Conservation (phyloP, 2,797 vertebrate genomes). For the Craterocephalus amniculus region DNA sequence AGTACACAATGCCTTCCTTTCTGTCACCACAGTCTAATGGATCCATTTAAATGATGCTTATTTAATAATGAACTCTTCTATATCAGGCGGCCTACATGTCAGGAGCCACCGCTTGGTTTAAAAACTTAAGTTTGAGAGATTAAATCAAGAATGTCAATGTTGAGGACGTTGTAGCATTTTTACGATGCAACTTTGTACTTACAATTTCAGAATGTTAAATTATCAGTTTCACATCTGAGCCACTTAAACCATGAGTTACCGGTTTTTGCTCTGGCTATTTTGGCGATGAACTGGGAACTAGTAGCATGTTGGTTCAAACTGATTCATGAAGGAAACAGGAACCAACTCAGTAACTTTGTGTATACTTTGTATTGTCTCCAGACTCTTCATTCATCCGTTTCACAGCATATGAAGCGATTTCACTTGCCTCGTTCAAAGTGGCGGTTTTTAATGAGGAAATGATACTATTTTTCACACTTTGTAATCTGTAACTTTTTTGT, state of each 20-base stretch:
- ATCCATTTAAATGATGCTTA: constrained; percentile 1
- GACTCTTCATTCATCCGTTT: constrained; percentile 47
- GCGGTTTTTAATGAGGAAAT: constrained; percentile 86
- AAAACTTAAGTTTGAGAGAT: constrained; percentile 34
- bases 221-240: constrained; percentile 37
- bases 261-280: constrained; percentile 44
- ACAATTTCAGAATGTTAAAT: constrained; percentile 36
- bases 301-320: constrained; percentile 59
- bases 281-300: constrained; percentile 39
- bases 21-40: constrained; percentile 94
- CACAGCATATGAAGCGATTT: constrained; percentile 81
- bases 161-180: constrained; percentile 62
- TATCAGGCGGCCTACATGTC: constrained; percentile 43
- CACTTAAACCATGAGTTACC: constrained; percentile 18
- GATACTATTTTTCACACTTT: constrained; percentile 92
- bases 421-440: constrained; percentile 93
- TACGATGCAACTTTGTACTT: constrained; percentile 35
- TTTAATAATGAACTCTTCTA: constrained; percentile 15
- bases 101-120: constrained; percentile 43
- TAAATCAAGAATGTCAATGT: constrained; percentile 10
- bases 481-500: constrained; percentile 88
- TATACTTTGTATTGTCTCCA: constrained; percentile 38
- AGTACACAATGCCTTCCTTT: constrained; percentile 95
- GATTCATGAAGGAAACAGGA: constrained; percentile 14
- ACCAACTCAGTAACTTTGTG: constrained; percentile 37